Conservation (phyloP, 2,113 vertebrate species). For the Sinocyclocheilus anophthalmus region DNA sequence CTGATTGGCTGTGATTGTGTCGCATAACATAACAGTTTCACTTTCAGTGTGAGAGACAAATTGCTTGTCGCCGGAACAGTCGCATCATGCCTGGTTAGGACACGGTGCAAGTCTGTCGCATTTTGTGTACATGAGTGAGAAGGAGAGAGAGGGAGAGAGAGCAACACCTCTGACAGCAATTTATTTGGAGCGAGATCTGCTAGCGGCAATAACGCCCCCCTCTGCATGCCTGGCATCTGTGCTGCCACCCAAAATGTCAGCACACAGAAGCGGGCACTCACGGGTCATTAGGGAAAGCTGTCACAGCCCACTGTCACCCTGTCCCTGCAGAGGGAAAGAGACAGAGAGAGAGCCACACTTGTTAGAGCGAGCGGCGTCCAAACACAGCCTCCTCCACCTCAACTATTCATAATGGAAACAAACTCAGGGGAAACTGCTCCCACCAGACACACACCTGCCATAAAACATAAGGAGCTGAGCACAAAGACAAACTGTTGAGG, state of each 20-base stretch:
- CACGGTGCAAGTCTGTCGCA: slow-evolving; percentile 29
- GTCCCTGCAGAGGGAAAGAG: slow-evolving; percentile 35
- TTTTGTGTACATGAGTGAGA: slow-evolving; percentile 37
- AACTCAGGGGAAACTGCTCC: slow-evolving; percentile 27
- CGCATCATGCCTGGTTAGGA: slow-evolving; percentile 17
- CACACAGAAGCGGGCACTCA: slow-evolving; percentile 54
- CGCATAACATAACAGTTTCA: neutral
- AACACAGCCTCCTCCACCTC: slow-evolving; percentile 23
- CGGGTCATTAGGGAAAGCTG: slow-evolving; percentile 59
- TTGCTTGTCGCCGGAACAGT: slow-evolving; percentile 8
- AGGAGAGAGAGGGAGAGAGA: slow-evolving; percentile 15
- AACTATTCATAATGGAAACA: slow-evolving; percentile 46
- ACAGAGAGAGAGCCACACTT: slow-evolving; percentile 22
- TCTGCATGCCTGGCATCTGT: slow-evolving; percentile 49
- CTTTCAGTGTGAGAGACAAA: slow-evolving; percentile 18
- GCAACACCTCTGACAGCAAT: slow-evolving; percentile 57
- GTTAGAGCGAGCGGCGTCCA: slow-evolving; percentile 31
- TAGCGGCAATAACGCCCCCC: slow-evolving; percentile 48
- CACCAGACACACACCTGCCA: neutral
- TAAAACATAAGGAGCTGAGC: neutral
- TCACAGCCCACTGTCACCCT: slow-evolving; percentile 49
- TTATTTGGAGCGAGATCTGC: slow-evolving; percentile 58
- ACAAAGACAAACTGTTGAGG: neutral
- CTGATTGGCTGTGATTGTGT: neutral
- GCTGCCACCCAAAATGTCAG: slow-evolving; percentile 60